A percentile compares a stretch with the other conserved stretches of the same genome.
Evolutionary conservation across 2,797 vertebrate species (phyloP).

Genomic region (Leptoclinus maculatus): DNA sequence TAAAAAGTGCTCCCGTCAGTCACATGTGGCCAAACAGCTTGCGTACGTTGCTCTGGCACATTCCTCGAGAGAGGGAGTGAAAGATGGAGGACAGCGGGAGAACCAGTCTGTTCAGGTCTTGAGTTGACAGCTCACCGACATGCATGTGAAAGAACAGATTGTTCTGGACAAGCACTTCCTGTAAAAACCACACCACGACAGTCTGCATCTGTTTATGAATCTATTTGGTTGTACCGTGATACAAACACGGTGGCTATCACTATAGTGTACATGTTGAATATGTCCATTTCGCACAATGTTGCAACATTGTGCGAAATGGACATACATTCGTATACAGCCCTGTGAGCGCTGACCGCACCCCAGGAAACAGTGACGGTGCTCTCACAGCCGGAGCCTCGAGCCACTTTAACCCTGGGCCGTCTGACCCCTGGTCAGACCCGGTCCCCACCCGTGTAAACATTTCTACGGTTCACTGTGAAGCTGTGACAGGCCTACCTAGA

Average conservation of each 20-base stretch:
- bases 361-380: too few species aligned
- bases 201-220: not conserved
- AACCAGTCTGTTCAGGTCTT: slow-evolving; percentile 54
- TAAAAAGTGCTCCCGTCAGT: not conserved
- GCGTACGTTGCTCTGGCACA: slow-evolving; percentile 47
- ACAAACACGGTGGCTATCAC: too few species aligned
- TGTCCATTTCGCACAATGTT: not conserved
- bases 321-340: too few species aligned
- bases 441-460: not conserved
- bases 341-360: too few species aligned
- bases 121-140: not conserved
- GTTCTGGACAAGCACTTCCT: slow-evolving; percentile 8
- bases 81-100: not conserved
- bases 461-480: not conserved
- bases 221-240: not conserved
- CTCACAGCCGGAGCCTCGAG: too few species aligned
- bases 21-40: slow-evolving; percentile 19
- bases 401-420: too few species aligned
- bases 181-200: not conserved
- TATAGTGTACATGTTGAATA: not conserved
- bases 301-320: too few species aligned
- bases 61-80: slow-evolving; percentile 38
- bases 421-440: not conserved
- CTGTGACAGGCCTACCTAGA: not conserved
- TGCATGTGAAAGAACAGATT: slow-evolving; percentile 21